Conservation (phyloP, 2,888 invertebrate species). For the Lasioglossum zephyrum region DNA sequence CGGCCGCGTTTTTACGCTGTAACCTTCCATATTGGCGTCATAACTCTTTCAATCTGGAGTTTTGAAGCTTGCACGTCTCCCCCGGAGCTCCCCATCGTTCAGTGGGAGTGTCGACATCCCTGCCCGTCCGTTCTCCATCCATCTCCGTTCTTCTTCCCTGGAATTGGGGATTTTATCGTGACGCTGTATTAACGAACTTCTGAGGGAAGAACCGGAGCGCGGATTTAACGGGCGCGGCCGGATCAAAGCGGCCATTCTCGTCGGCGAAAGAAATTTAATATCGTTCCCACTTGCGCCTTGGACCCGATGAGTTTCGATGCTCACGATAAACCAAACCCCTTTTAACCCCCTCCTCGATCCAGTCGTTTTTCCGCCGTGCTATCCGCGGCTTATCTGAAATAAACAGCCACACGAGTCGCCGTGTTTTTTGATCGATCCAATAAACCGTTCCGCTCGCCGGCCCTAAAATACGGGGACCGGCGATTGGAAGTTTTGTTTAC, state of each 20-base stretch:
- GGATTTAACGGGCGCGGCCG: conserved; percentile 68
- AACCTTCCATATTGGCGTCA: conserved; percentile 58
- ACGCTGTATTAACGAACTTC: conserved; percentile 73
- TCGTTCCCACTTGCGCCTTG: conserved; percentile 62
- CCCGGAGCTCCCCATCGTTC: conserved; percentile 9
- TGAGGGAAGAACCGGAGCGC: conserved; percentile 60
- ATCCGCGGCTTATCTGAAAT: conserved; percentile 53
- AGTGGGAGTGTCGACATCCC: not conserved
- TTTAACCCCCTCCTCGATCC: not conserved
- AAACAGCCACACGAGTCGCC: conserved; percentile 31
- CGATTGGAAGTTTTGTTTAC: conserved; percentile 43
- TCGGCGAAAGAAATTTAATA: conserved; percentile 69
- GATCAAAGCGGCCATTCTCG: conserved; percentile 66
- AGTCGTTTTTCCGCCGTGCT: conserved; percentile 41
- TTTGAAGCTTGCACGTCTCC: conserved; percentile 22
- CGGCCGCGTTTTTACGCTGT: conserved; percentile 48
- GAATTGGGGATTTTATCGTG: conserved; percentile 73
- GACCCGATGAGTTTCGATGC: conserved; percentile 66
- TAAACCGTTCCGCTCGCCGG: conserved; percentile 5
- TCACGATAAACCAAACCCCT: conserved; percentile 27
- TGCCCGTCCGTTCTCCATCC: conserved; percentile 13
- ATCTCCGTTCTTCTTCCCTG: conserved; percentile 46
- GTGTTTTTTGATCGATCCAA: conserved; percentile 37
- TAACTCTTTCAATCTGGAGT: conserved; percentile 67
- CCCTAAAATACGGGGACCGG: conserved; percentile 13